These are phyloP conservation scores for Carassius carassius DNA, from an alignment of 2,113 vertebrate genomes.

Conservation along the genomic window DNA sequence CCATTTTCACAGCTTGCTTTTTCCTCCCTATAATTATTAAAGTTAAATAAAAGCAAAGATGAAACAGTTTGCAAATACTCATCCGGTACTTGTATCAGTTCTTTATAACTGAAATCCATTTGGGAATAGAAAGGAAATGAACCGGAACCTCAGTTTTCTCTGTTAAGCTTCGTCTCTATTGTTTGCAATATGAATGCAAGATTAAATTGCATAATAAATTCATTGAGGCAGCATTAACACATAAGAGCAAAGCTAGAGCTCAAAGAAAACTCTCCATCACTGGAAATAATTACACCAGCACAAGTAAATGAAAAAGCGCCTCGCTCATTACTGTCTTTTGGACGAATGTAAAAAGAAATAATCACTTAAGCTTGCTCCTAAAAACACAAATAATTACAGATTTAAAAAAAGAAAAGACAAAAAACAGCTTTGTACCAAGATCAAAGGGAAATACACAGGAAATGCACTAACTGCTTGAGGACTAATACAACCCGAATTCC, in stretches of 20 bases:
- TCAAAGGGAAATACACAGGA: background rate
- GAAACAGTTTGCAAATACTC: background rate
- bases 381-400: background rate
- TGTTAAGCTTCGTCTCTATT: background rate
- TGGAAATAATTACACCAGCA: conserved; percentile 6
- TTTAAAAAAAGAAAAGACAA: background rate
- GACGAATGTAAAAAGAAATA: background rate
- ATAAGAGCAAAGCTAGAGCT: conserved; percentile 6
- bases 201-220: conserved; percentile 39
- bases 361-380: background rate
- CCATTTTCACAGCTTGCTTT: too few relatives aligned
- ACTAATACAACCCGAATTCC: too few relatives aligned
- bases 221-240: conserved; percentile 8
- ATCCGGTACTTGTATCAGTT: conserved; percentile 4
- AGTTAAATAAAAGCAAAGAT: background rate
- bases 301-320: background rate
- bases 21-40: too few relatives aligned
- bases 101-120: conserved; percentile 23
- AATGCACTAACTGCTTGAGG: background rate
- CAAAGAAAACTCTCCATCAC: background rate
- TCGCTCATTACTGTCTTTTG: background rate
- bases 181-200: conserved; percentile 52
- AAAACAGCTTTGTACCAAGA: background rate
- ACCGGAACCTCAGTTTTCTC: conserved; percentile 5
- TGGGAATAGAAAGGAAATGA: conserved; percentile 29